Base-by-base conservation (phyloP, 1,140 invertebrate species). In the Drosophila seguyi region DNA sequence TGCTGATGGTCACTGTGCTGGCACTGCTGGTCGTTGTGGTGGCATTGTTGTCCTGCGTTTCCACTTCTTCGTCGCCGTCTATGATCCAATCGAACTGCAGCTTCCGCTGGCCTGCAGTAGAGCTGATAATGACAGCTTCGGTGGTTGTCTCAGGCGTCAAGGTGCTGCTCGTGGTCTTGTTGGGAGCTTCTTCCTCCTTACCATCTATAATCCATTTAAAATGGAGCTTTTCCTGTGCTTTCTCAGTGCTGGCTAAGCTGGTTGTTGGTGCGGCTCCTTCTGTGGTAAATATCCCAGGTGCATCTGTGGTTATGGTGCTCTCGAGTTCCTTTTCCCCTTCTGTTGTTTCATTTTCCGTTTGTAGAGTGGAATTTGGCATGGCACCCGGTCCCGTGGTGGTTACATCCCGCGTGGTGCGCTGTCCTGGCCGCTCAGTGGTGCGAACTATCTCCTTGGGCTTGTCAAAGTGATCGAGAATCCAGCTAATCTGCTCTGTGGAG, bases 381-480 rank as follows among this genome's bases (percentile, higher is more conserved):
- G 27, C 10, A 0, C 6, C 14, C 4, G 29, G 38, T n/a, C 57
- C 50, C 10, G 61, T 42, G 29, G 20, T 53, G 7, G 8, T 56
- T 13, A 55, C 1, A n/a, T 75, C 50, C 4, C 44, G 36, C 2
- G 58, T 76, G 7, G 58, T 34, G 48, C 63, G 52, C 3, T 42
- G 41, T 10, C 20, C 39, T 1, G 59, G 41, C 4, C 72, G 42
- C 42, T 68, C 71, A 18, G 84, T 88, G n/a, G 85, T 84, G 14
- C 34, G 81, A 10, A 78, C 14, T 38, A 88, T 88, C 22, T 85
- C 77, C 39, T 85, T 84, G 27, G 85, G 81, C 48, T 69, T 75
- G 22, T 90, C 85, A 18, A 88, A 88, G 18, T 56, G 65, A 63
- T 90, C 86, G 22, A 88, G 44, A 14, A 88, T 69, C 86, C 86